Base-by-base conservation (phyloP, 2,113 vertebrate species). In the Otolemur garnettii region DNA sequence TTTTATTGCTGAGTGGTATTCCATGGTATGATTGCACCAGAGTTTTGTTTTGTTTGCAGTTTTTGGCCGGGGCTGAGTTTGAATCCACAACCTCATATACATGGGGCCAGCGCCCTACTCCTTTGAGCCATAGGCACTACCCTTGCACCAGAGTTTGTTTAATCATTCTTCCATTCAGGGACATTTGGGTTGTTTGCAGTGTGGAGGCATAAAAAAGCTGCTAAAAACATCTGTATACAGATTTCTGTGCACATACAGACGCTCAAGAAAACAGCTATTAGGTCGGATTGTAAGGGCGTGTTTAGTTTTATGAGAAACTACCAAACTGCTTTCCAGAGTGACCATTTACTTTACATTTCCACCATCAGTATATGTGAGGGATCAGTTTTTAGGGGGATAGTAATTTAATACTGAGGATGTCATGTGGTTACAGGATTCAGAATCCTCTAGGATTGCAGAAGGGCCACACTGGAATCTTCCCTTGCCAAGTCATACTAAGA, bases 251-350 rank as follows among this genome's bases (percentile, higher is more conserved):
- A 21, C 33, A 79, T 0, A 2, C 42, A 78, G 53, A 71, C 57
- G 26, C 24, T 80, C 45, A 74, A 18, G 30, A 66, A 4, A 68
- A 26, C 33, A 62, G 38, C 53, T 75, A 30, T n/a, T 80, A 50
- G 53, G 45, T 60, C 38, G 21, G n/a, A 66, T 28, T 10, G 18
- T 45, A 45, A 91, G 45, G 66, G 7, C 38, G 19, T 64, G 15
- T 59, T 87, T 68, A 30, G 42, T 86, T 87, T 95, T 90, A 17
- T 71, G 75, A 71, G 53, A 87, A 92, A 59, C 50, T 50, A 4
- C 68, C 45, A 60, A n/a, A 53, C 33, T 88, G 15, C 50, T 85
- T 92, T 77, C 19, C 13, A 11, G 24, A 66, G 13, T 66, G n/a
- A 87, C 3, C 55, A 2, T 26, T 28, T 22, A 4, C 79, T 79